A percentile compares a stretch with the other conserved stretches of the same genome.
These are phyloP conservation scores for Nycticebus coucang DNA, from an alignment of 2,113 vertebrate species.

Conservation along the genomic window DNA sequence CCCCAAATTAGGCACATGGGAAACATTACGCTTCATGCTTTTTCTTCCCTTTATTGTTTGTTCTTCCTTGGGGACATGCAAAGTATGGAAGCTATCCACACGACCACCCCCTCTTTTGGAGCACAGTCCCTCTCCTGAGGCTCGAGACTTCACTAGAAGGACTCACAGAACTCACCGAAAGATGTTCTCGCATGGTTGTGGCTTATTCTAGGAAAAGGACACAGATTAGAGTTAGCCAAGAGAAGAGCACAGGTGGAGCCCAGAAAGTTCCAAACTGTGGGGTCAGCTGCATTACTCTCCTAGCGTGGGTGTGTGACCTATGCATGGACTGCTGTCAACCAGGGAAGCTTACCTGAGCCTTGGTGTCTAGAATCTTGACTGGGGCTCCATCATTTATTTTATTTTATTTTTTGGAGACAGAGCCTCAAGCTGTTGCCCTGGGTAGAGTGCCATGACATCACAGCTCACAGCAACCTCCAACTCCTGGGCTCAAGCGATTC, in stretches of 20 bases:
- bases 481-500: no score
- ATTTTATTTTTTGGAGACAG: no score
- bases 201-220: not conserved
- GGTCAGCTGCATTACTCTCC: accelerated
- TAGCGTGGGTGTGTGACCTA: not conserved
- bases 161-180: not conserved
- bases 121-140: not conserved
- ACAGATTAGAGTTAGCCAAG: not conserved
- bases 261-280: not conserved
- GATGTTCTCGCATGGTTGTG: not conserved
- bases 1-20: not conserved
- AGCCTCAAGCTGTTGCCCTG: no score
- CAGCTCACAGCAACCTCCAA: no score
- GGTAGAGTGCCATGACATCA: no score
- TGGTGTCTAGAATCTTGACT: not conserved
- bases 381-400: not conserved
- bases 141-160: not conserved
- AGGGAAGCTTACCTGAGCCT: not conserved
- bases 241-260: not conserved
- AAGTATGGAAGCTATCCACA: not conserved
- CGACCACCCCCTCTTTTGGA: not conserved
- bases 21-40: not conserved
- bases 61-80: not conserved
- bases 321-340: not conserved
- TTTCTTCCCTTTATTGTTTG: not conserved